Conservation (phyloP, 2,797 vertebrate genomes). For the Protonibea diacanthus region DNA sequence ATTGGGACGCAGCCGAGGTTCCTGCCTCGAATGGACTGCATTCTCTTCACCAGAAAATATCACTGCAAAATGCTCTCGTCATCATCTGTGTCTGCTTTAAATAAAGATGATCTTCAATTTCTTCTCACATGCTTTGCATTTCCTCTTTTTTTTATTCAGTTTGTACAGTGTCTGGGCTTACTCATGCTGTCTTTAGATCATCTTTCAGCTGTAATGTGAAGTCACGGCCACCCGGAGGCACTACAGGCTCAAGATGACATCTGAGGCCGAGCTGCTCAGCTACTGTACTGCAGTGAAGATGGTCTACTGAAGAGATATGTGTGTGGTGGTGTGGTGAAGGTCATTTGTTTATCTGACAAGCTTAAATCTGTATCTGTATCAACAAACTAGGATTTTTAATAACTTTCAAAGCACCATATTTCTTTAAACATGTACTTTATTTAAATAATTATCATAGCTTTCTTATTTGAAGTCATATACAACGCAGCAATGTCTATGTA, state of each 20-base stretch:
- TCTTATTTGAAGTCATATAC: background rate
- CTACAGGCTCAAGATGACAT: slow-evolving; percentile 22
- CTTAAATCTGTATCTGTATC: background rate
- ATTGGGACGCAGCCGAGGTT: too few relatives aligned
- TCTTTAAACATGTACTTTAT: too few relatives aligned
- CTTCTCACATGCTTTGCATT: background rate
- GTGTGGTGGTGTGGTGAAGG: background rate
- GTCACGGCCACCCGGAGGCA: slow-evolving; percentile 31
- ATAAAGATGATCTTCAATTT: slow-evolving; percentile 14
- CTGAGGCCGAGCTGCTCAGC: background rate
- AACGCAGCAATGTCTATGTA: background rate
- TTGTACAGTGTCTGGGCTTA: background rate
- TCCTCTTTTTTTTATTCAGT: background rate
- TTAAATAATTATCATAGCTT: background rate
- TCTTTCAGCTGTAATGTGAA: slow-evolving; percentile 40
- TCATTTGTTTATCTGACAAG: background rate
- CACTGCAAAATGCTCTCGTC: background rate
- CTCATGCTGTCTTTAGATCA: rapidly evolving
- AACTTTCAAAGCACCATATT: background rate
- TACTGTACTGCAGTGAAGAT: background rate
- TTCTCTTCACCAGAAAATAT: too few relatives aligned
- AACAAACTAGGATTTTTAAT: background rate
- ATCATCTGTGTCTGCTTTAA: slow-evolving; percentile 18
- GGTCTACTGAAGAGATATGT: background rate
- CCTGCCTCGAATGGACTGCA: too few relatives aligned